Base-by-base conservation (phyloP, 2,888 invertebrate species). In the Phyllotreta striolata region DNA sequence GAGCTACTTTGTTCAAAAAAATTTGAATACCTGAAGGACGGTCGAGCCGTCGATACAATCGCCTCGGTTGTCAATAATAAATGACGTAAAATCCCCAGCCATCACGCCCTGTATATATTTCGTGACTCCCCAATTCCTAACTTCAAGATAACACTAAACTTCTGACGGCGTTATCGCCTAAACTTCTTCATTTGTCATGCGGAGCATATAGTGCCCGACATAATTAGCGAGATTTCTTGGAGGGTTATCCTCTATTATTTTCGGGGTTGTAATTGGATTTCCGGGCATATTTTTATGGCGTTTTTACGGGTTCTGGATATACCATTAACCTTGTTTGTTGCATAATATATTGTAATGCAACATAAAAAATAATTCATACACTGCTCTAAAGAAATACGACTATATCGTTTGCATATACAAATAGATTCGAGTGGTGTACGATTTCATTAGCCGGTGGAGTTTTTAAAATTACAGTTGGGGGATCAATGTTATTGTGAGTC, bases 51-150 rank as follows among this genome's bases (percentile, higher is more conserved):
- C 52, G 37, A 4, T 12, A 14, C 34, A 49, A 35, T 14, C 38
- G 47, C 13, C 44, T 56, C 46, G 6, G 74, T 85, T 81, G 86
- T 91, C 82, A 80, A 81, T 81, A 79, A 80, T 80, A 76, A 76
- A 80, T 79, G 74, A 74, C 70, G 72, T 79, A 78, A 78, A 78
- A 3, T 78, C 77, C 76, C 75, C 74, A 71, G 73, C 62, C 57
- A 58, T 62, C 63, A 65, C 70, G 69, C 70, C 70, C 68, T 66
- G 69, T 71, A 68, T 24, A 24, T 70, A 68, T 68, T 66, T 67
- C 75, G 69, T 71, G 52, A 38, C 38, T 52, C 52, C 52, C 49
- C 38, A 10, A 24, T 49, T 59, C 67, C 58, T 60, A 39, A 54
- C 57, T 62, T 57, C 58, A 34, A 63, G 65, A 65, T 63, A 65